Evolutionary conservation across 2,113 vertebrate genomes (phyloP), one percentile per base, ranked within the genome.

Genomic region (Castor canadensis): DNA sequence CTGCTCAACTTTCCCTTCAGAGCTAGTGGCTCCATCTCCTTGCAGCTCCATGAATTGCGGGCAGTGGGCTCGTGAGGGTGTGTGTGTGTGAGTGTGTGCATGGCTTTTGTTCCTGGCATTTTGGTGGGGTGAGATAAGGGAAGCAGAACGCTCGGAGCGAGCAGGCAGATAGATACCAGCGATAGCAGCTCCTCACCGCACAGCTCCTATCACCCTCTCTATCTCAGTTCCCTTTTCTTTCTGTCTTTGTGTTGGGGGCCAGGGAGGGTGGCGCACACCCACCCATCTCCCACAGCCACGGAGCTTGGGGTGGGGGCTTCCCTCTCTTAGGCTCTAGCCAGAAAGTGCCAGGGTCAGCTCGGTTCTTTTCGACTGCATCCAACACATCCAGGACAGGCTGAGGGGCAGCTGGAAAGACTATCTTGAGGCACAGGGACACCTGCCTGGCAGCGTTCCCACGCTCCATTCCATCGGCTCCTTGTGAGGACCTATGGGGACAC

Each of bases 51-150:
- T 0, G 54, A 56, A 5, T 12, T 15, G 35, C 20, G 17, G 45
- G 73, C 20, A 4, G 71, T 64, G 96, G 94, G 93, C 73, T 12
- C 58, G 26, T 26, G 66, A 47, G 82, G 20, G 72, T 30, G 49
- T 35, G 64, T 56, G 22, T 32, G 58, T 5, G 56, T 49, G 49
- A 24, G 77, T 6, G 76, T 45, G 91, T 26, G 85, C 69, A 35
- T 6, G 4, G 73, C 75, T 72, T 93, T 91, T 87, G 88, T 94
- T 77, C 91, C 82, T 91, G 89, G 95, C 96, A 94, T 94, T 95
- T 93, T 96, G 96, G 96, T 75, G 96, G 96, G 95, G 91, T 40
- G 96, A 96, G 95, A 97, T 96, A 93, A 96, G 90, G 91, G 73
- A 77, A 72, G 49, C 89, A 94, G 89, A 84, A 67, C 77, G 45